Conservation (phyloP, 2,888 invertebrate species). For the Orchesella flavescens region DNA sequence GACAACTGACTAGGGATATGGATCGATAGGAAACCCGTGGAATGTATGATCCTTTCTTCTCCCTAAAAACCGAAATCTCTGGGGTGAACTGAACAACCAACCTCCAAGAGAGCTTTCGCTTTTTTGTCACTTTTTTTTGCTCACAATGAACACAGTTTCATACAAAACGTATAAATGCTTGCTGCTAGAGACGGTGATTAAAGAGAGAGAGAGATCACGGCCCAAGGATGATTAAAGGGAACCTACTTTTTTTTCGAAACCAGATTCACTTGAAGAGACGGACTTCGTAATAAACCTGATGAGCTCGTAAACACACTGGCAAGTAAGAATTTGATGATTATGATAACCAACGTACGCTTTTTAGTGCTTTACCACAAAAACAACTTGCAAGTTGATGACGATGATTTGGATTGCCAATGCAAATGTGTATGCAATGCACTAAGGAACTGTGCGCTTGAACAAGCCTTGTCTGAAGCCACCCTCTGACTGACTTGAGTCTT, state of each 20-base stretch:
- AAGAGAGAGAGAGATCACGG: too few relatives aligned
- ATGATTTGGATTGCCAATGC: too few relatives aligned
- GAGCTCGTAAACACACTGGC: neutral
- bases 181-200: too few relatives aligned
- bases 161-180: too few relatives aligned
- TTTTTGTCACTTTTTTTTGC: too few relatives aligned
- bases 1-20: neutral
- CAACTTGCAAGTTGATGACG: too few relatives aligned
- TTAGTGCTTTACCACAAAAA: too few relatives aligned
- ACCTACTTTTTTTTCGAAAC: constrained; percentile 26
- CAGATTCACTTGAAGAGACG: constrained; percentile 24
- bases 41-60: neutral
- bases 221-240: constrained; percentile 9
- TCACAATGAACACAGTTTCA: too few relatives aligned
- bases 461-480: constrained; percentile 41
- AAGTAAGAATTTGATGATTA: neutral
- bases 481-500: constrained; percentile 33
- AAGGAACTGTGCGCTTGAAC: constrained; percentile 24
- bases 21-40: neutral
- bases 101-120: neutral
- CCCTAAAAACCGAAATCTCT: neutral
- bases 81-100: neutral
- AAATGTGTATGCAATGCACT: neutral
- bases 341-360: too few relatives aligned
- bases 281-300: neutral